Conservation (phyloP, 2,888 invertebrate genomes). For the Ommatoiulus sabulosus region DNA sequence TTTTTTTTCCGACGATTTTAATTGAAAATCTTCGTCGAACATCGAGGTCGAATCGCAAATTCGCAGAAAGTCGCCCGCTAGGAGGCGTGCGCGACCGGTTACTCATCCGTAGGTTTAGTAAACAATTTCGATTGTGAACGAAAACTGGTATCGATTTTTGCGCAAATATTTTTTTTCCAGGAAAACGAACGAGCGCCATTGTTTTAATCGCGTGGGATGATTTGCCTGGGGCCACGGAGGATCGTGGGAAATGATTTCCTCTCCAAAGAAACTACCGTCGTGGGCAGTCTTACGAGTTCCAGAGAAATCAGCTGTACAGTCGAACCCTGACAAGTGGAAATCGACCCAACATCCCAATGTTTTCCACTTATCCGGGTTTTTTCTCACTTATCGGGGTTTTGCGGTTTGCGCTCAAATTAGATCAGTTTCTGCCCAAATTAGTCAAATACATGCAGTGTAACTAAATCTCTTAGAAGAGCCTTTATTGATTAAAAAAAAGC, state of each 20-base stretch:
- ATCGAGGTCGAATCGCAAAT: not conserved
- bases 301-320: no score
- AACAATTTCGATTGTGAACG: not conserved
- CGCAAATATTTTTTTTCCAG: constrained; percentile 20
- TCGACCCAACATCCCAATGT: no score
- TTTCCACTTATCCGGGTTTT: no score
- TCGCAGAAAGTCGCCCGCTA: not conserved
- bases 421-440: no score
- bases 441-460: no score
- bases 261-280: not conserved
- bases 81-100: not conserved
- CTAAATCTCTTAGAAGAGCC: no score
- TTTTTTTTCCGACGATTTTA: not conserved
- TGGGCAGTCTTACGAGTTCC: not conserved
- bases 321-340: no score
- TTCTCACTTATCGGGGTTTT: no score
- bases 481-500: no score
- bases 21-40: not conserved
- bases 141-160: not conserved
- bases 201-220: not conserved
- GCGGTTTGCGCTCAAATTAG: no score
- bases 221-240: not conserved
- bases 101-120: not conserved
- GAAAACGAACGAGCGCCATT: not conserved
- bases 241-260: not conserved